Base-by-base conservation (phyloP, 2,888 invertebrate genomes). In the Arge pagana region DNA sequence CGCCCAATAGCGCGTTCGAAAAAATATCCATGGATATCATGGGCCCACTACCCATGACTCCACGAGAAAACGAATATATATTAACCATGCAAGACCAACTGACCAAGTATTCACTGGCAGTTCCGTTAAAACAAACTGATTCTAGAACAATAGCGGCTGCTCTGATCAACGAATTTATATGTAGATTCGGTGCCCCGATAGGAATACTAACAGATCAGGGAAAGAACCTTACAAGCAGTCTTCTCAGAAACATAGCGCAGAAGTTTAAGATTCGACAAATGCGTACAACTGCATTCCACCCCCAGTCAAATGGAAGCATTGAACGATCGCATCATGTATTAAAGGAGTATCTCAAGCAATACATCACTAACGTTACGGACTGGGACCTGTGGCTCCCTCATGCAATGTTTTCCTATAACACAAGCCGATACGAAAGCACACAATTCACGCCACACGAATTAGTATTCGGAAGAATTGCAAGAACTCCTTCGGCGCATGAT, bases 61-160 rank as follows among this genome's bases (percentile, higher is more conserved):
- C n/a, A 4, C 15, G 31, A 11, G 54, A 43, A 3, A 64, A 63
- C 13, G 28, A 40, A 13, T 65, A 63, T 19, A 48, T 55, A 5
- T 23, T 57, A 1, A 57, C 50, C 0, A 57, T 52, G 11, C 52
- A 52, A 41, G 52, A 52, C 4, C 8, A 41, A 1, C 10, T 55
- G 3, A 41, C 52, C 5, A 56, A 56, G 48, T 54, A 49, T 13
- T 52, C 15, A 0, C 1, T 54, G n/a, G 54, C 58, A 1, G 16
- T 52, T 4, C 41, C 56, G 0, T 33, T 58, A 3, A 15, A 15
- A 26, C 26, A 50, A 2, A 28, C 50, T 1, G 19, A 11, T 4
- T 33, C 58, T 60, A 3, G 40, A 40, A 4, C 63, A 55, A 37
- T 55, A 6, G 57, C 57, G 1, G 39, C 48, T 3, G 52, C 48